Evolutionary conservation across 2,797 vertebrate species (phyloP).

Genomic region (Falco naumanni): DNA sequence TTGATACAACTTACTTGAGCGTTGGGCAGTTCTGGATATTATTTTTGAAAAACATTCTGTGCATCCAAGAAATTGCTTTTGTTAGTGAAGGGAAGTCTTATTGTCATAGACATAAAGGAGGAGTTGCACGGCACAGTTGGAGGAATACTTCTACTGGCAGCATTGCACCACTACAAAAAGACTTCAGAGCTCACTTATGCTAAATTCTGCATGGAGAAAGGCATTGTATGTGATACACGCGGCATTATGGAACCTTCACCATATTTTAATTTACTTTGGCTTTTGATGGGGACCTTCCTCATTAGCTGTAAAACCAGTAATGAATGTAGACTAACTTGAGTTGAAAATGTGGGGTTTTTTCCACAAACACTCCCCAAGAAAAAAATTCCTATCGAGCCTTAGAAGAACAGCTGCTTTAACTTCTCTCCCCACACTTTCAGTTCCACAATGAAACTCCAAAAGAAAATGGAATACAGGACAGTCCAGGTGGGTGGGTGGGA

Average conservation of each 20-base stretch:
- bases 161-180: neutral
- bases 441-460: neutral
- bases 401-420: neutral
- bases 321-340: neutral
- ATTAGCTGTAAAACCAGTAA: neutral
- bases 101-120: neutral
- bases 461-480: neutral
- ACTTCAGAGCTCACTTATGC: neutral
- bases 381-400: neutral
- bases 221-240: neutral
- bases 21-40: neutral
- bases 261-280: neutral
- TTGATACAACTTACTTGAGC: neutral
- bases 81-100: neutral
- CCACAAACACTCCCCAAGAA: neutral
- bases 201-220: neutral
- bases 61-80: neutral
- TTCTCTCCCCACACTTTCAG: neutral
- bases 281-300: neutral
- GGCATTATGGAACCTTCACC: neutral
- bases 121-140: neutral
- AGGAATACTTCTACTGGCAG: neutral
- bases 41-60: neutral
- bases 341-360: neutral
- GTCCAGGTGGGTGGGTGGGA: neutral